Conservation (phyloP, 2,797 vertebrate species). For the Rhinogobio ventralis region DNA sequence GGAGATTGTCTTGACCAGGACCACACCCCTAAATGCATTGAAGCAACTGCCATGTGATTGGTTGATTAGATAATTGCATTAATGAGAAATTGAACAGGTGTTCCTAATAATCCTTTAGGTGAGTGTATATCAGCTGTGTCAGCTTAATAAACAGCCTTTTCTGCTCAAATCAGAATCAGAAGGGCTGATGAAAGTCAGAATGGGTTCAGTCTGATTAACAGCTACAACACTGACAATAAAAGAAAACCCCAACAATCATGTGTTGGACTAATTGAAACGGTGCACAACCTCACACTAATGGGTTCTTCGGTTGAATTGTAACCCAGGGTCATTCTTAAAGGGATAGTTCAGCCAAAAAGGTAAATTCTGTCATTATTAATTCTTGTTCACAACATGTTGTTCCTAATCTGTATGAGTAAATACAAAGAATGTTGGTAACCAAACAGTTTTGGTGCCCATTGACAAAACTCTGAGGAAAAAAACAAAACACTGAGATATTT, state of each 20-base stretch:
- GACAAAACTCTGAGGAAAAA: background rate
- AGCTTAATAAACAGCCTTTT: constrained; percentile 41
- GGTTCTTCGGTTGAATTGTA: background rate
- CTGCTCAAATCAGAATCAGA: constrained; percentile 45
- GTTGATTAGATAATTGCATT: too few relatives aligned
- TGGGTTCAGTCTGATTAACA: constrained; percentile 39
- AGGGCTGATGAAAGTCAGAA: constrained; percentile 37
- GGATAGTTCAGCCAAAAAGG: background rate
- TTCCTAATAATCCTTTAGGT: too few relatives aligned
- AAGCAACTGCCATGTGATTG: too few relatives aligned
- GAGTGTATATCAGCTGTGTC: constrained; percentile 43
- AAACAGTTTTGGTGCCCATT: background rate
- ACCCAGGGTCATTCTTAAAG: constrained; percentile 11
- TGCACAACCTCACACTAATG: background rate
- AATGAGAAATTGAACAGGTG: too few relatives aligned
- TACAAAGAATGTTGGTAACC: background rate
- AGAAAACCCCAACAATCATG: constrained; percentile 18
- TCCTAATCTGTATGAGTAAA: background rate
- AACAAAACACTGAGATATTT: background rate
- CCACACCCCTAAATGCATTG: too few relatives aligned
- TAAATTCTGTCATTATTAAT: background rate
- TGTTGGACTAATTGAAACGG: background rate
- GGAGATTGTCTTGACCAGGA: too few relatives aligned
- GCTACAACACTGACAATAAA: constrained; percentile 26
- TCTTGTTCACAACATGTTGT: background rate